These are phyloP conservation scores for Pygathrix nemaeus DNA, from an alignment of 2,113 vertebrate species.

Conservation along the genomic window DNA sequence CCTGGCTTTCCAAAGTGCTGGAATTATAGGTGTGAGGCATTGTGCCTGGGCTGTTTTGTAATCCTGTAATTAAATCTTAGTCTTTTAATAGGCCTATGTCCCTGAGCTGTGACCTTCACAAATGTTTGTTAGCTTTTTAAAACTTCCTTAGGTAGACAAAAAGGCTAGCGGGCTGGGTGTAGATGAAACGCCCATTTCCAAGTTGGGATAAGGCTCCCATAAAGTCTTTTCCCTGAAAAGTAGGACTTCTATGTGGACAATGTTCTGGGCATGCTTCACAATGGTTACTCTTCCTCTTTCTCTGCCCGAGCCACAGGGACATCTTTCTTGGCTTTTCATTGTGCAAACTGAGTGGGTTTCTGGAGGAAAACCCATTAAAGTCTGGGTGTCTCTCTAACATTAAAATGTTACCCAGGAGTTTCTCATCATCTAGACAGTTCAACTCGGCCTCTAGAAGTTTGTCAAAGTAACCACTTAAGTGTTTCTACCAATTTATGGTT, in stretches of 20 bases:
- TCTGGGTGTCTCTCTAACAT: not conserved
- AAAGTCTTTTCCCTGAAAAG: not conserved
- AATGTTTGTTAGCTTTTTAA: not conserved
- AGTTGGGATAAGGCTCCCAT: not conserved
- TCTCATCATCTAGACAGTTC: not conserved
- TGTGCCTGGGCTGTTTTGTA: not conserved
- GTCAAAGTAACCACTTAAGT: not conserved
- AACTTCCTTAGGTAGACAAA: not conserved
- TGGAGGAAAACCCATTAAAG: not conserved
- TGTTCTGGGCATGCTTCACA: not conserved
- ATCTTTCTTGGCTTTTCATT: not conserved
- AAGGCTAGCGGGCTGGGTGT: not conserved
- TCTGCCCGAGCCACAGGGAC: not conserved
- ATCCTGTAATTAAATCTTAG: not conserved
- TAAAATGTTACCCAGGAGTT: not conserved
- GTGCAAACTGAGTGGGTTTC: not conserved
- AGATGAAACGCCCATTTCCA: not conserved
- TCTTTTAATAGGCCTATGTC: not conserved
- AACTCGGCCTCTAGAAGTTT: not conserved
- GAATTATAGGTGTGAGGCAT: no score
- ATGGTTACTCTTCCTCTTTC: not conserved
- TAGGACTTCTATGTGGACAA: not conserved
- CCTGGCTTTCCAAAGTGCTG: no score
- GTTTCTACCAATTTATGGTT: not conserved
- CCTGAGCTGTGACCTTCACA: not conserved